phyloP scores from a whole-genome alignment of 2,888 invertebrate genomes.

The Mythimna pallens region DNA sequence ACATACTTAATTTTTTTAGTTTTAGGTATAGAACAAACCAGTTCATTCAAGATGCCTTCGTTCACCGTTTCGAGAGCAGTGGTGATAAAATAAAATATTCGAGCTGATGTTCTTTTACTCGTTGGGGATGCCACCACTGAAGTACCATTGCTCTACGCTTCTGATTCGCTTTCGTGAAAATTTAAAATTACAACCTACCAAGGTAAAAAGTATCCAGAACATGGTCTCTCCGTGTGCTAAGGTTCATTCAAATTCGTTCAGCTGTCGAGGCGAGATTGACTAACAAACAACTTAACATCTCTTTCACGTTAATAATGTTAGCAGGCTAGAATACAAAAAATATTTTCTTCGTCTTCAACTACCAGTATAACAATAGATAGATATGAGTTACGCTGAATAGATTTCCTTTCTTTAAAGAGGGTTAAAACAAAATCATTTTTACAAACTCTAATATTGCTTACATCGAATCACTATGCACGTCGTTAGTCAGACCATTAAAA shows the following conservation, averaged over 20 bases:
- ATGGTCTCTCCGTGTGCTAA: not conserved
- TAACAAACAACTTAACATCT: not conserved
- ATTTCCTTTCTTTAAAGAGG: not conserved
- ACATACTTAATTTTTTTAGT: too few species aligned
- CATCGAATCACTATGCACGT: not conserved
- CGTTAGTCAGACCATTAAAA: slow-evolving; percentile 1
- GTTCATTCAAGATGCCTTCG: too few species aligned
- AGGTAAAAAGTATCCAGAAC: not conserved
- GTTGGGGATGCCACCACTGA: too few species aligned
- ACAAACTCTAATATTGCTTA: not conserved
- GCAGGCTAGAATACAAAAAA: not conserved
- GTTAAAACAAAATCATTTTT: not conserved
- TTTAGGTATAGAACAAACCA: too few species aligned
- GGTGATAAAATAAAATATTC: too few species aligned
- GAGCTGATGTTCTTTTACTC: too few species aligned
- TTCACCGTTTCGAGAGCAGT: too few species aligned
- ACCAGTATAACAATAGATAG: not conserved
- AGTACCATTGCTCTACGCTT: too few species aligned
- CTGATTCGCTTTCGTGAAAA: not conserved
- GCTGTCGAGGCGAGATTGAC: not conserved
- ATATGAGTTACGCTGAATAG: too few species aligned
- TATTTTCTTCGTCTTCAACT: not conserved
- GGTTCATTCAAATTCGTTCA: not conserved
- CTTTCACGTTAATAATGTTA: not conserved
- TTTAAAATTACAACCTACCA: too few species aligned